Conservation (phyloP, 2,797 vertebrate species). For the Antennarius maculatus region DNA sequence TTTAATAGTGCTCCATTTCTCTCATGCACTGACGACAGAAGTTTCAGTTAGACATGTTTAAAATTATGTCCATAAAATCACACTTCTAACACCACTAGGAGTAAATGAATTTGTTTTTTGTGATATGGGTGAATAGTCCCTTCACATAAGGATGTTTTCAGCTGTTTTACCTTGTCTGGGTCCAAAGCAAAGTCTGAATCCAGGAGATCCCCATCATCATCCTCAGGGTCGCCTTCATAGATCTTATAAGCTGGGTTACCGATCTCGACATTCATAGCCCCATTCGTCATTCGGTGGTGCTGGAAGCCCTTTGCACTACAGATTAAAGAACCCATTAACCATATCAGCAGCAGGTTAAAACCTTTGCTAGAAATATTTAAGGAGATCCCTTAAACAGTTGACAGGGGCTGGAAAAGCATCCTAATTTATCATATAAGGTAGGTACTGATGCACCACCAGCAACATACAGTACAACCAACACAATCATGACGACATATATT, state of each 20-base stretch:
- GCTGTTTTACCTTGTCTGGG: slow-evolving; percentile 87
- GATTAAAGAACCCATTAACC: slow-evolving; percentile 1
- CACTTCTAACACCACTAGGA: background rate
- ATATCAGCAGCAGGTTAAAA: background rate
- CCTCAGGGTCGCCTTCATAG: slow-evolving; percentile 92
- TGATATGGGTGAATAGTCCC: background rate
- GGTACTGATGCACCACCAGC: slow-evolving; percentile 34
- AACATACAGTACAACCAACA: slow-evolving; percentile 49
- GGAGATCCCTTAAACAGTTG: slow-evolving; percentile 28
- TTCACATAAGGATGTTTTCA: background rate
- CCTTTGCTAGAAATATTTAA: background rate
- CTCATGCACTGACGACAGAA: no score
- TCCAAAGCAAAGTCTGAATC: slow-evolving; percentile 93
- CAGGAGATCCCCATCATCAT: slow-evolving; percentile 91
- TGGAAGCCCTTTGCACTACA: slow-evolving; percentile 94
- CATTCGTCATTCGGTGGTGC: slow-evolving; percentile 94
- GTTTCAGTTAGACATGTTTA: background rate
- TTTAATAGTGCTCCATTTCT: no score
- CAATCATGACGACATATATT: slow-evolving; percentile 55
- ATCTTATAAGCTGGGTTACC: slow-evolving; percentile 96
- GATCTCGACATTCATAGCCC: slow-evolving; percentile 95
- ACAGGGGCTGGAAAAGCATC: slow-evolving; percentile 24
- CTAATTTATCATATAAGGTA: slow-evolving; percentile 32
- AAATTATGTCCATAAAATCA: background rate
- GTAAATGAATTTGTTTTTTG: background rate